Evolutionary conservation across 2,888 invertebrate species (phyloP).

Genomic region (Lasiommata megera): DNA sequence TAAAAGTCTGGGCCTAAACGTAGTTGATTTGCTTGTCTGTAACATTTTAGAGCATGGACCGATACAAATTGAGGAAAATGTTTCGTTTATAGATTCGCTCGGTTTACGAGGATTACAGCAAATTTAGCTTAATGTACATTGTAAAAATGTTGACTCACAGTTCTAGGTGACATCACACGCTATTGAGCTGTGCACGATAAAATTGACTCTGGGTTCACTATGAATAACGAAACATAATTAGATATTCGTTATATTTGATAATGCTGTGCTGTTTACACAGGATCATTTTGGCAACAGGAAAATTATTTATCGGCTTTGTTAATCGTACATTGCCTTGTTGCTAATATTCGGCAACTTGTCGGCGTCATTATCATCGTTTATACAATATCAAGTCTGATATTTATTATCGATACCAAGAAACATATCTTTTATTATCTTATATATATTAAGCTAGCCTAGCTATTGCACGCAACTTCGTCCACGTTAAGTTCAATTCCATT

Average conservation of each 20-base stretch:
- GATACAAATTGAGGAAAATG: too few relatives aligned
- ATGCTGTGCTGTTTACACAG: neutral
- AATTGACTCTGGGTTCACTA: conserved; percentile 22
- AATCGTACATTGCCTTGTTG: neutral
- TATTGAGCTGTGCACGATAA: conserved; percentile 17
- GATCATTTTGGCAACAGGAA: neutral
- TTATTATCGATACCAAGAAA: neutral
- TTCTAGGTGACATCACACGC: conserved; percentile 25
- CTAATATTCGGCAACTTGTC: too few relatives aligned
- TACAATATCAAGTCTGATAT: neutral
- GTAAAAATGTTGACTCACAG: conserved; percentile 10
- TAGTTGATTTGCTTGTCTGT: too few relatives aligned
- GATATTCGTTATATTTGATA: neutral
- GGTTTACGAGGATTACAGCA: neutral
- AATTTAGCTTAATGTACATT: too few relatives aligned
- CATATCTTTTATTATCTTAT: neutral
- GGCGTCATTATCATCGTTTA: neutral
- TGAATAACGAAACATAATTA: conserved; percentile 20
- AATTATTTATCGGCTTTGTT: conserved; percentile 2
- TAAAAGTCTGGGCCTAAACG: too few relatives aligned
- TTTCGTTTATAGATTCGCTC: too few relatives aligned
- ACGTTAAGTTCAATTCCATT: too few relatives aligned
- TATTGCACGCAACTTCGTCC: too few relatives aligned
- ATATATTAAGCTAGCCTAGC: too few relatives aligned
- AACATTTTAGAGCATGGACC: too few relatives aligned